A percentile compares a stretch with the other conserved stretches of the same genome.
phyloP scores from a whole-genome alignment of 2,113 vertebrate genomes.

The Marmota flaviventris region DNA sequence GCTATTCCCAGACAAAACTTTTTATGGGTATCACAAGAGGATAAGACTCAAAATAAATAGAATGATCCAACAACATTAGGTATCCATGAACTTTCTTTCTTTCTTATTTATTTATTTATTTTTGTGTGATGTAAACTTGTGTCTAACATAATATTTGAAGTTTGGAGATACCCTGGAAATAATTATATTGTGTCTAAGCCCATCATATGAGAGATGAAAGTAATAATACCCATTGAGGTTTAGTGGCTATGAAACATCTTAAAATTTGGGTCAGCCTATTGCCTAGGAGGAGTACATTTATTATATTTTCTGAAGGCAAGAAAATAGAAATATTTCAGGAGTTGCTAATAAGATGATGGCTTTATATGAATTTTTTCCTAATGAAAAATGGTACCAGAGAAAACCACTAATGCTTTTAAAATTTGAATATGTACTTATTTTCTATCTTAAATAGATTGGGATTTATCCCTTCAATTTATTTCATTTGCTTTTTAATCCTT shows the following conservation, averaged over 20 bases:
- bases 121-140: neutral
- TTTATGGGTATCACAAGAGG: neutral
- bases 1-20: neutral
- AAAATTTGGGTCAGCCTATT: neutral
- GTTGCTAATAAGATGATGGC: constrained; percentile 36
- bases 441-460: neutral
- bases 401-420: neutral
- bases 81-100: neutral
- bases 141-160: neutral
- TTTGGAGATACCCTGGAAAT: neutral
- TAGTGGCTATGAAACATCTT: neutral
- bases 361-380: neutral
- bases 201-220: neutral
- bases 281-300: neutral
- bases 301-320: neutral
- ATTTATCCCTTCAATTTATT: neutral
- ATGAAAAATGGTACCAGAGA: constrained; percentile 5
- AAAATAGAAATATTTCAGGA: constrained; percentile 20
- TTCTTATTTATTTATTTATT: no score
- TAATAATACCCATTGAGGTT: neutral
- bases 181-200: neutral
- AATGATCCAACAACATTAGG: neutral
- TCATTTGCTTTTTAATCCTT: constrained; percentile 32
- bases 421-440: neutral
- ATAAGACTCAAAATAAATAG: neutral